phyloP scores from a whole-genome alignment of 2,797 vertebrate species.

The Crypturellus tataupa region DNA sequence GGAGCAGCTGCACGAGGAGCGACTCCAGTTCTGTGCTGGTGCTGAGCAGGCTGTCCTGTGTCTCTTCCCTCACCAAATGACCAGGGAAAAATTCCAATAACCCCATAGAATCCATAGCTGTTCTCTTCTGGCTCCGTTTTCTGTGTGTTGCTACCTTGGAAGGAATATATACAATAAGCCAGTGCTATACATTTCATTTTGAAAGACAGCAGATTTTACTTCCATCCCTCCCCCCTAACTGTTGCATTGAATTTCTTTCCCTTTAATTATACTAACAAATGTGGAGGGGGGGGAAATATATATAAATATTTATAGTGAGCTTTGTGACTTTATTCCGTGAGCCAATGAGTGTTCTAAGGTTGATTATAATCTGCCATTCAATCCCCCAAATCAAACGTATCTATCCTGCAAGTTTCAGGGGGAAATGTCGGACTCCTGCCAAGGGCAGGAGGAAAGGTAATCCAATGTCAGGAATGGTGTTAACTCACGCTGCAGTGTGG shows the following conservation, averaged over 20 bases:
- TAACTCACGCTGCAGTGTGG: neutral
- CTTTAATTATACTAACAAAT: constrained; percentile 75
- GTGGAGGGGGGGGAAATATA: constrained; percentile 17
- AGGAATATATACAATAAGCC: constrained; percentile 60
- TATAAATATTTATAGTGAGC: constrained; percentile 73
- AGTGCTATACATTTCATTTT: constrained; percentile 72
- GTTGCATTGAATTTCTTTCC: constrained; percentile 71
- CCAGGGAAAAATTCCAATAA: neutral
- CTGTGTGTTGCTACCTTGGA: constrained; percentile 44
- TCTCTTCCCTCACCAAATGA: constrained; percentile 26
- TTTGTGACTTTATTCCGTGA: constrained; percentile 55
- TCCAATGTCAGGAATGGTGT: neutral
- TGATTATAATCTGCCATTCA: constrained; percentile 69
- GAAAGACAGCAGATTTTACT: constrained; percentile 74
- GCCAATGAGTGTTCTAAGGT: constrained; percentile 50
- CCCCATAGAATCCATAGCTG: neutral
- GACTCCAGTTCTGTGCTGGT: neutral
- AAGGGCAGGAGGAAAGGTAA: constrained; percentile 29
- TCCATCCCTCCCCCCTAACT: constrained; percentile 71
- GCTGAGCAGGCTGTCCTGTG: neutral
- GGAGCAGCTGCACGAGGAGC: neutral
- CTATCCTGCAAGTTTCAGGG: constrained; percentile 58
- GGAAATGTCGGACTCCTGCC: constrained; percentile 57
- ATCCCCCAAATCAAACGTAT: constrained; percentile 62
- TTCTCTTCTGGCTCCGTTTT: constrained; percentile 49